Evolutionary conservation across 2,797 vertebrate species (phyloP).

Genomic region (Karalla daura): DNA sequence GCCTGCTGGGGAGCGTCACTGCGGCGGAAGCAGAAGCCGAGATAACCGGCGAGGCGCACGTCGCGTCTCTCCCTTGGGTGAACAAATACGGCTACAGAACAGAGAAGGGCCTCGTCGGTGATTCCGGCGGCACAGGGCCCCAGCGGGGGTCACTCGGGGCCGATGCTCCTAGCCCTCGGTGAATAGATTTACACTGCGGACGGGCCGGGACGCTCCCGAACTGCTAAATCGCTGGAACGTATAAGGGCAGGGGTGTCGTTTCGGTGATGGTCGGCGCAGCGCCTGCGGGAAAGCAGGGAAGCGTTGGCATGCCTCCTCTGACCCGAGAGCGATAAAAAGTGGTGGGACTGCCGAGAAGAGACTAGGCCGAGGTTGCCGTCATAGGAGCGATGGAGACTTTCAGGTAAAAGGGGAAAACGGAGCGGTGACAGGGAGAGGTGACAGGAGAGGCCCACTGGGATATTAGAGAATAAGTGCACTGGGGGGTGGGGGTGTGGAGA

Average conservation of each 20-base stretch:
- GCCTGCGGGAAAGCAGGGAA: conserved; percentile 13
- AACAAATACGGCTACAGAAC: conserved; percentile 23
- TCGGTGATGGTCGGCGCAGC: conserved; percentile 26
- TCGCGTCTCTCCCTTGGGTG: neutral
- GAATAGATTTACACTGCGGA: conserved; percentile 50
- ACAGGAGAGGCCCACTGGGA: too few species aligned
- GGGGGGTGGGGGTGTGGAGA: too few species aligned
- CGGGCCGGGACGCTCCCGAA: conserved; percentile 30
- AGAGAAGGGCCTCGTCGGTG: conserved; percentile 53
- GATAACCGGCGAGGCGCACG: neutral
- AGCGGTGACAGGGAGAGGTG: neutral
- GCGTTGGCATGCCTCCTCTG: conserved; percentile 4
- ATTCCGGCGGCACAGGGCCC: conserved; percentile 49
- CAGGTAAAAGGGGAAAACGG: too few species aligned
- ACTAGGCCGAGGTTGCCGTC: neutral
- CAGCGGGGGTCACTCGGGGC: conserved; percentile 41
- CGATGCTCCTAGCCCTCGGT: conserved; percentile 46
- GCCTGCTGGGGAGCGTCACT: conserved; percentile 2
- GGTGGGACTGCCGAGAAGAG: conserved; percentile 18
- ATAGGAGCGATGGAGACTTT: too few species aligned
- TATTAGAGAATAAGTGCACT: neutral
- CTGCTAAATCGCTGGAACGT: conserved; percentile 33
- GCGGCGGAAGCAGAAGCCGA: neutral
- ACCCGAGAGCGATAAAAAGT: neutral
- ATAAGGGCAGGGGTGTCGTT: conserved; percentile 22